phyloP scores from a whole-genome alignment of 2,797 vertebrate species.

The Phrynocephalus guinanensis region DNA sequence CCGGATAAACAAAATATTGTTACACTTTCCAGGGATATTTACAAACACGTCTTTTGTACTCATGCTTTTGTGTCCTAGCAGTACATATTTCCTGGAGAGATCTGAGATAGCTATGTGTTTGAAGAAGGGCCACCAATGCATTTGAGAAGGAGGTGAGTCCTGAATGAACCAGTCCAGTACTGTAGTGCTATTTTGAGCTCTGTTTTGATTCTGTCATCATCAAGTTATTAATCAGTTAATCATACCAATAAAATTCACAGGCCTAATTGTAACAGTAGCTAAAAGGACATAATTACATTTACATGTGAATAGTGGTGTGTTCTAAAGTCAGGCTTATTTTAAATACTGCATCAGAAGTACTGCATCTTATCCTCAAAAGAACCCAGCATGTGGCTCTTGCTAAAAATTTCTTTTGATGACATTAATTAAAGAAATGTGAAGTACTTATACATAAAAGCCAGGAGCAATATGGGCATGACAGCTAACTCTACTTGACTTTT shows the following conservation, averaged over 20 bases:
- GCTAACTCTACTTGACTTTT: conserved; percentile 46
- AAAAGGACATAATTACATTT: conserved; percentile 28
- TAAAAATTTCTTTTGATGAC: conserved; percentile 55
- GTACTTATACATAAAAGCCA: conserved; percentile 29
- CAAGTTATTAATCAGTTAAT: conserved; percentile 30
- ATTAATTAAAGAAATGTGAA: conserved; percentile 65
- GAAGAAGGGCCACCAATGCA: not conserved
- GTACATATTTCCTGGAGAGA: not conserved
- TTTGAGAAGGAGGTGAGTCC: not conserved
- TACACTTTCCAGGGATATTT: not conserved
- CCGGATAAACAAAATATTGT: not conserved
- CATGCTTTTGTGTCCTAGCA: not conserved
- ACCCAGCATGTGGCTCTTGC: conserved; percentile 48
- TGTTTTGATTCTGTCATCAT: conserved; percentile 22
- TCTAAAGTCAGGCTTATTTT: not conserved
- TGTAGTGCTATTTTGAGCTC: not conserved
- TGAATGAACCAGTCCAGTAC: not conserved
- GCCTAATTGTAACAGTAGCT: conserved; percentile 17
- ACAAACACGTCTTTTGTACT: not conserved
- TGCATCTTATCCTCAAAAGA: conserved; percentile 49
- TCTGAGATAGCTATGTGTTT: not conserved
- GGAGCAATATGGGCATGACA: conserved; percentile 60
- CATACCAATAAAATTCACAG: conserved; percentile 15
- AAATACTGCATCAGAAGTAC: conserved; percentile 43
- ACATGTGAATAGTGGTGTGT: not conserved